These are phyloP conservation scores for Sciaenops ocellatus DNA, from an alignment of 2,797 vertebrate species.

Conservation along the genomic window DNA sequence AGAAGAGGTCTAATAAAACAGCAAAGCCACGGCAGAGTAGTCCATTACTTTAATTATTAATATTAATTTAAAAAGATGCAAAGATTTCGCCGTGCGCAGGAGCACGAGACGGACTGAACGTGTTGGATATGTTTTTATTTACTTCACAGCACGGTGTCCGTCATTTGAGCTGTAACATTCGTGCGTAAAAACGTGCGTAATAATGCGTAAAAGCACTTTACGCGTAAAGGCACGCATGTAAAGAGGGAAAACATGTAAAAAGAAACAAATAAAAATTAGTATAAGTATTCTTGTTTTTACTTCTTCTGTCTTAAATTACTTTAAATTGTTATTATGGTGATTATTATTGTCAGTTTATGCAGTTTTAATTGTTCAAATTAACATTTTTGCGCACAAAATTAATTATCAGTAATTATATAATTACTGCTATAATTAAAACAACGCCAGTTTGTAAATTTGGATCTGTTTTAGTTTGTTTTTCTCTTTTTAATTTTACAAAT, in stretches of 20 bases:
- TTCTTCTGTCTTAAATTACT: background rate
- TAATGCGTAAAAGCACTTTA: background rate
- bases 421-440: background rate
- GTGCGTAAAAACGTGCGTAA: background rate
- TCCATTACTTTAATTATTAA: background rate
- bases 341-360: background rate
- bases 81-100: background rate
- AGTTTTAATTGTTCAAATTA: background rate
- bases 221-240: background rate
- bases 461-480: background rate
- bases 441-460: accelerated
- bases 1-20: background rate
- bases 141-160: too few relatives aligned
- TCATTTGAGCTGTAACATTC: background rate
- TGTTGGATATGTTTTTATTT: background rate
- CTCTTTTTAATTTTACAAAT: background rate
- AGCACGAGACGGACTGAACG: background rate
- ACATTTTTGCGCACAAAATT: background rate
- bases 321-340: background rate
- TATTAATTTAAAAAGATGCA: background rate
- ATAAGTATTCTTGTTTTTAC: background rate
- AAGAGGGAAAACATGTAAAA: background rate
- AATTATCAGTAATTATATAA: background rate
- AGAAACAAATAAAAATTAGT: background rate
- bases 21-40: background rate